Conservation (phyloP, 2,888 invertebrate species). For the Parochlus steinenii region DNA sequence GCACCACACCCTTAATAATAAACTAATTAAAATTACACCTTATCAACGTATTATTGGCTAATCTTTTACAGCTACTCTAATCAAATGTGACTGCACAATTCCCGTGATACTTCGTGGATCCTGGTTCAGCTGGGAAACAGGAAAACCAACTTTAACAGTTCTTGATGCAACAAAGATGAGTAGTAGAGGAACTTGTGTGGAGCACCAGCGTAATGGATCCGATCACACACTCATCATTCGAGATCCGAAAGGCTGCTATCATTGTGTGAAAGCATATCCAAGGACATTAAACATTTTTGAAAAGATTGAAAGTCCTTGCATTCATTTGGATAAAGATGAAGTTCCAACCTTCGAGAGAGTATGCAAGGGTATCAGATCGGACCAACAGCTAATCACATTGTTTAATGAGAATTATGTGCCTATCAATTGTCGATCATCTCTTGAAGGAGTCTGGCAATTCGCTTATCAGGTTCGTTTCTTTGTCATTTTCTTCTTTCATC, state of each 20-base stretch:
- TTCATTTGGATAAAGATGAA: constrained; percentile 44
- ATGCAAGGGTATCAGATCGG: constrained; percentile 53
- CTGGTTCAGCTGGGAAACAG: constrained; percentile 87
- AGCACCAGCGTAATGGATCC: constrained; percentile 55
- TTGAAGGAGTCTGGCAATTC: constrained; percentile 95
- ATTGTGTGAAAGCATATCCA: constrained; percentile 70
- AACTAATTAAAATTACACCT: background rate
- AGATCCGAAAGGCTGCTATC: constrained; percentile 48
- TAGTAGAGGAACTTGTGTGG: constrained; percentile 52
- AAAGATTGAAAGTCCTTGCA: constrained; percentile 70
- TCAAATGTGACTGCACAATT: constrained; percentile 42
- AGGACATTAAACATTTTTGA: constrained; percentile 78
- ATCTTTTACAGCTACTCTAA: background rate
- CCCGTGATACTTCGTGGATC: constrained; percentile 65
- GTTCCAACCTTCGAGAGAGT: constrained; percentile 59
- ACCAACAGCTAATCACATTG: constrained; percentile 67
- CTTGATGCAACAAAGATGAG: constrained; percentile 69
- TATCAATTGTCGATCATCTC: constrained; percentile 77
- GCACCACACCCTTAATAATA: background rate
- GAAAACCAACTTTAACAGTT: constrained; percentile 63
- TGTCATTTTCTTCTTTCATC: background rate
- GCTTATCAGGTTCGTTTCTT: constrained; percentile 47
- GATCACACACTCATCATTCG: constrained; percentile 76
- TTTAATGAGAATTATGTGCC: constrained; percentile 83
- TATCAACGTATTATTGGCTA: too few species aligned